phyloP scores from a whole-genome alignment of 2,797 vertebrate genomes.

The Furcifer pardalis region DNA sequence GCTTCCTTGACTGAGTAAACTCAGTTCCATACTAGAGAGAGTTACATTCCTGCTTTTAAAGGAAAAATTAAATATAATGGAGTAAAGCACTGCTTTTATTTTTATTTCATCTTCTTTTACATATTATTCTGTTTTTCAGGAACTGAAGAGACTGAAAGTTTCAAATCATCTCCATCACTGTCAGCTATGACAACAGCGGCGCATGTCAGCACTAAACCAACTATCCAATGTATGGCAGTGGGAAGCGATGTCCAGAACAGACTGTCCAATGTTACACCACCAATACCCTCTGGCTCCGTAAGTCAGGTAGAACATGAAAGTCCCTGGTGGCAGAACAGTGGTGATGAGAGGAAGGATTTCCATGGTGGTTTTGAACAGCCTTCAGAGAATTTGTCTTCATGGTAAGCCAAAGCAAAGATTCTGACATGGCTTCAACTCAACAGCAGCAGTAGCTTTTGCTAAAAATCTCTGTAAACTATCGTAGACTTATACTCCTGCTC shows the following conservation, averaged over 20 bases:
- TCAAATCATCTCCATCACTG: slow-evolving; percentile 39
- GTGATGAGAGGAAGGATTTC: slow-evolving; percentile 48
- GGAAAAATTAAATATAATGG: neutral
- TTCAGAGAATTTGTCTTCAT: slow-evolving; percentile 44
- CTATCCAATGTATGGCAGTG: slow-evolving; percentile 50
- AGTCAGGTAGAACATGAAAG: slow-evolving; percentile 31
- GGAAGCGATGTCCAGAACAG: slow-evolving; percentile 31
- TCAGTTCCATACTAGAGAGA: neutral
- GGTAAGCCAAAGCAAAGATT: slow-evolving; percentile 64
- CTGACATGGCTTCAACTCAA: neutral
- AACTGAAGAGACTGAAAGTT: slow-evolving; percentile 63
- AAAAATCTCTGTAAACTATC: neutral
- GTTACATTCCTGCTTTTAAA: no score
- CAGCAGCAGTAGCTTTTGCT: neutral
- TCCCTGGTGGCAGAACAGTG: slow-evolving; percentile 39
- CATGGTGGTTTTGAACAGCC: slow-evolving; percentile 47
- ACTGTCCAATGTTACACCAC: slow-evolving; percentile 19
- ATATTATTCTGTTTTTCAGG: slow-evolving; percentile 62
- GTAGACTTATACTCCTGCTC: neutral
- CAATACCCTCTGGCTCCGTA: slow-evolving; percentile 29
- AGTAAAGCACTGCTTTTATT: slow-evolving; percentile 1
- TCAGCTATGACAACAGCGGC: slow-evolving; percentile 48
- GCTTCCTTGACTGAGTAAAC: neutral
- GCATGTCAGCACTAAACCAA: slow-evolving; percentile 52
- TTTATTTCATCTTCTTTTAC: slow-evolving; percentile 31